Evolutionary conservation across 2,113 vertebrate species (phyloP), one percentile per base, ranked within the genome.

Genomic region (Lagopus leucura): DNA sequence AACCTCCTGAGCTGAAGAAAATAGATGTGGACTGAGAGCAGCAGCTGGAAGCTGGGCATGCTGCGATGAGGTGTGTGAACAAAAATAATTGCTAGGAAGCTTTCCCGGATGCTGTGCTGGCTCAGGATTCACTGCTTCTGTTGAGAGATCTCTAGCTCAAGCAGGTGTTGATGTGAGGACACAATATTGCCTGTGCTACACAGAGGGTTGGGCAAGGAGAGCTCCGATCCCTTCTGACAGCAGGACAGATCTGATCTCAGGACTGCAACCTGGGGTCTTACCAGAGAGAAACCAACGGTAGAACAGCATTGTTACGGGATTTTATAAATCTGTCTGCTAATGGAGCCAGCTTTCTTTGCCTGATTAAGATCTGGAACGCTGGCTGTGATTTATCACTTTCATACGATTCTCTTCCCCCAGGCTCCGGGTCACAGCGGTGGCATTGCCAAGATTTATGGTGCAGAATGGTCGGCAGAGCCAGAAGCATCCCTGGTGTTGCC

Each of bases 381-480:
- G 91, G 82, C 93, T 97, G 97, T 97, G 97, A 98, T 98, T 97
- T 98, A 97, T 98, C 97, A 97, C 97, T 98, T 98, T 98, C 98
- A 98, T 97, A 97, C 95, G 94, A 95, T 90, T 95, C 97, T 97
- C 97, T 98, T 97, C 97, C 97, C 97, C 76, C 95, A 91, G 98
- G 98, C 97, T 97, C 48, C 83, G 38, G 94, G 97, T 98, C 96
- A 92, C 90, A 93, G 80, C 89, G 79, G 96, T 97, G 97, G 97
- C 96, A 92, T 82, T 97, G 93, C 96, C 83, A 79, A 71, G 92
- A 98, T 98, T 98, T 98, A 97, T 97, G 80, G 86, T 57, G 0
- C 72, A 86, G 90, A 89, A 75, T 90, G 94, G 92, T 97, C 87
- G 32, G 82, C 1, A 0, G 84, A 97, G 97, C 97, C 80, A 4